Evolutionary conservation across 2,888 invertebrate genomes (phyloP).

Genomic region (Drosophila niveifrons): DNA sequence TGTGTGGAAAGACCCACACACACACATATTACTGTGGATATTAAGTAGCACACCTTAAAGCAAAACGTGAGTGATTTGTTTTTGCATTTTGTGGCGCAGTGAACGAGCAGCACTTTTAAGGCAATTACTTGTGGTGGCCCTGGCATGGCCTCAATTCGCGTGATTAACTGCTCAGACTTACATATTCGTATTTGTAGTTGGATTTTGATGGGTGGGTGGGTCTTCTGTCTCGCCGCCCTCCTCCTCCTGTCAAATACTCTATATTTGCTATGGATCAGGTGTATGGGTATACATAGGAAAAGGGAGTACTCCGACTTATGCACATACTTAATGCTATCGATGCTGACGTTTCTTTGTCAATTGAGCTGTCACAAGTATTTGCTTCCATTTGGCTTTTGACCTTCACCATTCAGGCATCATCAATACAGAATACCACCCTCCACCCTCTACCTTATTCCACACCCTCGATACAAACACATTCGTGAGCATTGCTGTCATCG

Average conservation of each 20-base stretch:
- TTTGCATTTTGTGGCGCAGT: slow-evolving; percentile 49
- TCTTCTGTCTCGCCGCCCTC: neutral
- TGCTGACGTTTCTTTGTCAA: slow-evolving; percentile 48
- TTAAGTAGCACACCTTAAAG: slow-evolving; percentile 42
- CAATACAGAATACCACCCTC: neutral
- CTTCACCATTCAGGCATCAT: slow-evolving; percentile 40
- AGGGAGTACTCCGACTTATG: slow-evolving; percentile 13
- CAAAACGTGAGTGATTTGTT: slow-evolving; percentile 56
- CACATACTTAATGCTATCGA: slow-evolving; percentile 40
- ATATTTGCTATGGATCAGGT: slow-evolving; percentile 1
- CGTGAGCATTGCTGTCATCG: slow-evolving; percentile 46
- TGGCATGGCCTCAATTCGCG: slow-evolving; percentile 51
- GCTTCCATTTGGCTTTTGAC: slow-evolving; percentile 46
- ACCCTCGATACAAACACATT: slow-evolving; percentile 15
- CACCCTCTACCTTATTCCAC: neutral
- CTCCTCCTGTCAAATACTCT: neutral
- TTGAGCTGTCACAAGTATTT: slow-evolving; percentile 50
- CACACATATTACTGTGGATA: slow-evolving; percentile 1
- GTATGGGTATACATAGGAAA: slow-evolving; percentile 1
- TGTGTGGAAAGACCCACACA: slow-evolving; percentile 19
- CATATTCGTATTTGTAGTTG: slow-evolving; percentile 18
- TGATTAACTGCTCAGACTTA: slow-evolving; percentile 70
- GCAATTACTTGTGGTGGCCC: slow-evolving; percentile 59
- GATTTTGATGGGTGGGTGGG: slow-evolving; percentile 12
- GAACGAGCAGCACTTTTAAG: slow-evolving; percentile 54